Evolutionary conservation across 2,888 invertebrate species (phyloP), one percentile per base, ranked within the genome.

Genomic region (Schizaphis graminum): DNA sequence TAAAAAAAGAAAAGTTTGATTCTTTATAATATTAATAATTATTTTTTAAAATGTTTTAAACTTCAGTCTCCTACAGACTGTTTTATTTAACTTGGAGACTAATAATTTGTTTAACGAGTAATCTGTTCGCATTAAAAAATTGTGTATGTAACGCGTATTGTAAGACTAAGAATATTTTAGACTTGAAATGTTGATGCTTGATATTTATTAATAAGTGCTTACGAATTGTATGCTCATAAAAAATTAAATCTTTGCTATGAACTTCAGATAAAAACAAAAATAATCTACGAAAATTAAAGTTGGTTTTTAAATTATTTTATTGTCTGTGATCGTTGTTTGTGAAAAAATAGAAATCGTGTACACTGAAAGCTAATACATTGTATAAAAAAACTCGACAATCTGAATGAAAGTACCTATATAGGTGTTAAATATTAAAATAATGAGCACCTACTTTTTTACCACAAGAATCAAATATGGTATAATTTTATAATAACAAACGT

Each of bases 301-400:
- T 89, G 41, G 26, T 89, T 89, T 56, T 44, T 41, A 28, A 44
- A 57, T 57, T 89, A 1, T 61, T 89, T 44, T 26, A 47, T 28
- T 44, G 57, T 41, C 5, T 56, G 13, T 61, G 28, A 84, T 35
- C 10, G 24, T 24, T 53, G 35, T 28, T 26, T 28, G 28, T 53
- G 53, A 56, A 89, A 56, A 28, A 57, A 56, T 89, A 61, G 89
- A 89, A 89, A 89, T 89, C 57, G 0, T 53, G 16, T 26, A 88
- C 24, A 10, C 56, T 24, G 28, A 21, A 77, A 35, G 8, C 21
- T 67, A 35, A 8, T 57, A 57, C 21, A 21, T 77, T 77, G 21
- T 24, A 77, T 21, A 24, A 35, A 77, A 77, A 77, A 77, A 77
- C 1, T 41, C 77, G 16, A 24, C 77, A 77, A 77, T 77, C 35